phyloP scores from a whole-genome alignment of 2,888 invertebrate species.

The Cheilosia pagana region DNA sequence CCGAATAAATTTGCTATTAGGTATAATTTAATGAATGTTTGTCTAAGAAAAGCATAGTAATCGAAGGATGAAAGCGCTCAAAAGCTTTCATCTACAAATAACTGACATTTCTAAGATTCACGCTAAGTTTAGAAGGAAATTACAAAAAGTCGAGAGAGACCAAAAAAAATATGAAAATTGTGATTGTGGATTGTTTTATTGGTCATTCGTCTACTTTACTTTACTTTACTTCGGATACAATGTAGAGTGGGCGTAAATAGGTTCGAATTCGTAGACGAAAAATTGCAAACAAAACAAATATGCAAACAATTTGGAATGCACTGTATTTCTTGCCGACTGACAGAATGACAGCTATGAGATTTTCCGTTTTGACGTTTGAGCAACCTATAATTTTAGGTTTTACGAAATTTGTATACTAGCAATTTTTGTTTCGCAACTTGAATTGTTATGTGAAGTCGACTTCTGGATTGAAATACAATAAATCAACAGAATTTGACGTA shows the following conservation, averaged over 20 bases:
- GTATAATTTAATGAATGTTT: no score
- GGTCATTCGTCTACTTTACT: no score
- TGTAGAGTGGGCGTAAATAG: not conserved
- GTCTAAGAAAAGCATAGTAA: no score
- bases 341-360: conserved; percentile 5
- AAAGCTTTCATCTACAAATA: no score
- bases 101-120: no score
- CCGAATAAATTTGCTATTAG: no score
- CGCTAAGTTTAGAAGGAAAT: no score
- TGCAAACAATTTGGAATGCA: not conserved
- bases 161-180: no score
- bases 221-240: not conserved
- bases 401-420: conserved; percentile 54
- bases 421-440: conserved; percentile 67
- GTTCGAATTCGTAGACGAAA: not conserved
- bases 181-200: no score
- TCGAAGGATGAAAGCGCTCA: no score
- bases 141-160: no score
- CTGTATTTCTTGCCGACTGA: not conserved
- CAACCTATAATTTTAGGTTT: conserved; percentile 23
- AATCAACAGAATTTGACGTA: conserved; percentile 13
- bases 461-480: not conserved
- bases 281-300: no score
- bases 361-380: conserved; percentile 40
- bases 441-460: conserved; percentile 54